Evolutionary conservation across 2,113 vertebrate genomes (phyloP).

Genomic region (Etia nguti): DNA sequence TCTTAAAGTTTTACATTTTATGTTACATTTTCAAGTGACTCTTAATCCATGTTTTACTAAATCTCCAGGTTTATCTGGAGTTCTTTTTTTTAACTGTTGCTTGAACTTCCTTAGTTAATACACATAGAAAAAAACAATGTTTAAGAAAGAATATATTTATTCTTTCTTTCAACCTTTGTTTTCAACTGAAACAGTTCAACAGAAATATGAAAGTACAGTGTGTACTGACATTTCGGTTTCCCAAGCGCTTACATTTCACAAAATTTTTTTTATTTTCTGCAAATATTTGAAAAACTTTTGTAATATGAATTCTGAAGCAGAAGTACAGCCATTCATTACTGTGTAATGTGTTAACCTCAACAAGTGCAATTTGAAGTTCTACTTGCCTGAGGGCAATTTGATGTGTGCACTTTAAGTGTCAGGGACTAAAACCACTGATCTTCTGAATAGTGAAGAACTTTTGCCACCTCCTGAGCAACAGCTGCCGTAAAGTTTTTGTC

Average conservation of each 20-base stretch:
- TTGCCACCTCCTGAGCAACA: background rate
- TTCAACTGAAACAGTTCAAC: background rate
- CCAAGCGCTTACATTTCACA: background rate
- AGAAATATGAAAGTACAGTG: background rate
- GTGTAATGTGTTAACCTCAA: background rate
- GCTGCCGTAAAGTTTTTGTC: background rate
- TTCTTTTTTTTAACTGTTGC: background rate
- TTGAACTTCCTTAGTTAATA: background rate
- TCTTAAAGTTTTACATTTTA: background rate
- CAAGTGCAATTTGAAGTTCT: background rate
- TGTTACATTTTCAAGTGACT: background rate
- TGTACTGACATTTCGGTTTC: background rate
- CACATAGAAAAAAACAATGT: background rate
- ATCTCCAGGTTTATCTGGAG: background rate
- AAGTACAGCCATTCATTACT: background rate
- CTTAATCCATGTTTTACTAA: background rate
- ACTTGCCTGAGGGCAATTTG: background rate
- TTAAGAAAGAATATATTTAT: background rate
- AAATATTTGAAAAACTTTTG: background rate
- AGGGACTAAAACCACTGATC: background rate
- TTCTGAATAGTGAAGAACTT: background rate
- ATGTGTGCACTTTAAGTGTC: background rate
- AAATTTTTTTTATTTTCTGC: background rate
- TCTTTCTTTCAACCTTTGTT: background rate
- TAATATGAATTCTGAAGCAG: background rate